phyloP scores from a whole-genome alignment of 2,113 vertebrate genomes.

The zebrafish (Danio rerio) region GRCz12tu NC_133197.1:13932001-13932500 shows the following conservation, averaged over 20 bases:
- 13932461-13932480: not conserved
- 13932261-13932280: conserved; percentile 22
- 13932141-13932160: not conserved
- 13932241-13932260: not conserved
- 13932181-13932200: not conserved
- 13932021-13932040: conserved; percentile 31
- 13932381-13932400: not conserved
- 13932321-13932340: conserved; percentile 3
- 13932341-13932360: conserved; percentile 22
- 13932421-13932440: not conserved
- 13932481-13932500: not conserved
- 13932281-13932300: conserved; percentile 2
- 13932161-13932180: not conserved
- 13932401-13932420: not conserved
- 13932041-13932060: conserved; percentile 47
- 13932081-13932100: conserved; percentile 29
- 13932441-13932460: not conserved
- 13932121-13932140: not conserved
- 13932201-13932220: not conserved
- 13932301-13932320: not conserved
- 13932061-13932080: conserved; percentile 19
- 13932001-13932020: conserved; percentile 36
- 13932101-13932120: conserved; percentile 3
- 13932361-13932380: not conserved
- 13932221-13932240: not conserved